Percentiles rank a stretch among this genome's conserved stretches.
Evolutionary conservation across 2,113 vertebrate species (phyloP).

Genomic region (Spilogale gracilis): DNA sequence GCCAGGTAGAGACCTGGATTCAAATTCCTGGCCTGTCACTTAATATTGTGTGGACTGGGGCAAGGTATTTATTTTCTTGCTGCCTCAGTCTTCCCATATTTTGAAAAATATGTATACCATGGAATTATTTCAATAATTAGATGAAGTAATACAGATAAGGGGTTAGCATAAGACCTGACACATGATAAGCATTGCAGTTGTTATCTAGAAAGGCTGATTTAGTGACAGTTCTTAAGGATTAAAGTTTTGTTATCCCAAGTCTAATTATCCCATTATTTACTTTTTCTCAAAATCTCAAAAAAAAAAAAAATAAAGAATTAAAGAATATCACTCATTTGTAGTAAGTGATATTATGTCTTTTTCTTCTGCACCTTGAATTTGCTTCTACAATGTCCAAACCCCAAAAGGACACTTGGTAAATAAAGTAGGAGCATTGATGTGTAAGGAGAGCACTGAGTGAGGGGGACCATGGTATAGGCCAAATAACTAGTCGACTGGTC

Average conservation of each 20-base stretch:
- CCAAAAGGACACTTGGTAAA: neutral
- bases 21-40: neutral
- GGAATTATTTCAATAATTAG: neutral
- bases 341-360: neutral
- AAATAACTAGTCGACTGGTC: neutral
- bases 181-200: neutral
- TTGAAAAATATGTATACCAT: neutral
- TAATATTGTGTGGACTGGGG: neutral
- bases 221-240: constrained; percentile 20
- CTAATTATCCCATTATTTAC: neutral
- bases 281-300: neutral
- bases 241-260: neutral
- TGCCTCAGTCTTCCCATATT: neutral
- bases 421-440: neutral
- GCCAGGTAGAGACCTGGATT: neutral
- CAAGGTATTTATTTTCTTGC: neutral
- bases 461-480: neutral
- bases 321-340: neutral
- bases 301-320: neutral
- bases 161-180: neutral
- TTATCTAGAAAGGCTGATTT: neutral
- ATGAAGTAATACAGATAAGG: neutral
- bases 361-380: neutral
- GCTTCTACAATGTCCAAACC: neutral
- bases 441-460: neutral